A percentile compares a stretch with the other conserved stretches of the same genome.
phyloP scores from a whole-genome alignment of 2,113 vertebrate genomes.

The Sula dactylatra region DNA sequence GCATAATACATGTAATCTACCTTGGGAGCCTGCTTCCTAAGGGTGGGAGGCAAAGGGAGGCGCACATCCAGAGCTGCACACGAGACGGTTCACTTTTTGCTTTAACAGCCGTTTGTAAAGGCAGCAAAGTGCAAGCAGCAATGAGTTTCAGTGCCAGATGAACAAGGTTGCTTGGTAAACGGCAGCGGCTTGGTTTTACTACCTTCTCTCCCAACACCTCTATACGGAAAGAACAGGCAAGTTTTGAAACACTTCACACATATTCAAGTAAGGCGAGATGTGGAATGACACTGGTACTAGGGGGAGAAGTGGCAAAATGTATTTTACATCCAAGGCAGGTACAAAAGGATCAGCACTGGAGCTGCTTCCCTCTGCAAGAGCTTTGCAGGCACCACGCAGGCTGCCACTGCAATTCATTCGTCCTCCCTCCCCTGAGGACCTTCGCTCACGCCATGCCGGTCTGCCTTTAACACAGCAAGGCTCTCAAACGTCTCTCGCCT shows the following conservation, averaged over 20 bases:
- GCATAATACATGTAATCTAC: neutral
- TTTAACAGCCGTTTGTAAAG: neutral
- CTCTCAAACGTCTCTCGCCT: neutral
- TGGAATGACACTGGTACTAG: neutral
- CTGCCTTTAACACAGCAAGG: neutral
- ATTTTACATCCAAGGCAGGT: neutral
- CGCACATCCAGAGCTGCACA: neutral
- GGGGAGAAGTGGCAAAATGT: neutral
- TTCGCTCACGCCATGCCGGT: neutral
- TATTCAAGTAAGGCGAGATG: neutral
- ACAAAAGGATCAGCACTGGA: neutral
- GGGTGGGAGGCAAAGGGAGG: neutral
- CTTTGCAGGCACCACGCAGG: neutral
- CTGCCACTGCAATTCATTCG: neutral
- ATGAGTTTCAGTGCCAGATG: neutral
- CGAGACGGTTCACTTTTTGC: neutral
- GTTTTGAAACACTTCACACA: neutral
- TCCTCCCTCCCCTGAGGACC: accelerated
- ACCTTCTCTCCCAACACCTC: neutral
- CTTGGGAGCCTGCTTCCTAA: neutral
- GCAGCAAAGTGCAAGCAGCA: neutral
- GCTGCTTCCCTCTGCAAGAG: neutral
- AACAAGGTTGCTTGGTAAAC: neutral
- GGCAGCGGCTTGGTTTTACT: neutral
- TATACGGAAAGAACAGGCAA: neutral